Percentiles rank a stretch among this genome's conserved stretches.
These are phyloP conservation scores for Cryptotis parvus DNA, from an alignment of 2,113 vertebrate genomes.

Conservation along the genomic window DNA sequence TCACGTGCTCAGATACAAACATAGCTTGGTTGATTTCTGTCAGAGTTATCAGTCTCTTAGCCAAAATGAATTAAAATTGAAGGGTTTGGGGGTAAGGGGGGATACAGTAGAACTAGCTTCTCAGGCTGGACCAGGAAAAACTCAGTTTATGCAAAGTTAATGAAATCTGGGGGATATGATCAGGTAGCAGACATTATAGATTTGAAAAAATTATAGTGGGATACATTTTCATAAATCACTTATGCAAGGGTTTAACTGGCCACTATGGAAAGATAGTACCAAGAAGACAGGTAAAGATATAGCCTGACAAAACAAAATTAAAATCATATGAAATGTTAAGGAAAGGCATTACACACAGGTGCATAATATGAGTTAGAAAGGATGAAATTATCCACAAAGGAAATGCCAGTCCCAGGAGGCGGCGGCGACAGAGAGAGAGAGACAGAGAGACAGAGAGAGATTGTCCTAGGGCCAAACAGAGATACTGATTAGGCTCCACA, in stretches of 20 bases:
- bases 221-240: background rate
- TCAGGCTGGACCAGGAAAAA: background rate
- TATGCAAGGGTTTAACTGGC: too few relatives aligned
- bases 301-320: too few relatives aligned
- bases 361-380: background rate
- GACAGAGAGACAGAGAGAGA: too few relatives aligned
- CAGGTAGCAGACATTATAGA: background rate
- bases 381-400: background rate
- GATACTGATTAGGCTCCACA: background rate
- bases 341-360: too few relatives aligned
- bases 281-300: too few relatives aligned
- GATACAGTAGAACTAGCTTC: too few relatives aligned
- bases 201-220: background rate
- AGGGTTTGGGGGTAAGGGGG: background rate
- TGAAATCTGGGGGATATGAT: background rate
- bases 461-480: background rate
- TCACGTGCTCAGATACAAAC: background rate
- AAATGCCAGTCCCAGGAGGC: background rate
- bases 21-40: background rate
- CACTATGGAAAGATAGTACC: too few relatives aligned
- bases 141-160: background rate
- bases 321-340: too few relatives aligned
- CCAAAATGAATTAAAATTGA: background rate
- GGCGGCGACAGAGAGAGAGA: too few relatives aligned
- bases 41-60: background rate